Evolutionary conservation across 2,113 vertebrate genomes (phyloP).

Genomic region (Gallinago jamesoni): DNA sequence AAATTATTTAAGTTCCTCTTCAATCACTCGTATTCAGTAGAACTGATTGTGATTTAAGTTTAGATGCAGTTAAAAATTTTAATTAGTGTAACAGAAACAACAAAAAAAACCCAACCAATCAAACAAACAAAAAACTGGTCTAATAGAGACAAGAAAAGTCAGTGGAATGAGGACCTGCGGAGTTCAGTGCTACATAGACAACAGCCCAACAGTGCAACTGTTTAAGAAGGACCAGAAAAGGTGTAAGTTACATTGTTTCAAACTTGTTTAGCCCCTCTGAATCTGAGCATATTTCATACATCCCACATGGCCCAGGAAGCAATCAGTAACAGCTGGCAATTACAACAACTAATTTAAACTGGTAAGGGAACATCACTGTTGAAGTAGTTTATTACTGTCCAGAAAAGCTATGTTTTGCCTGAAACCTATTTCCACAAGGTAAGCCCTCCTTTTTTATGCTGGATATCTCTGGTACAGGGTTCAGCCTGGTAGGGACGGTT

Average conservation of each 20-base stretch:
- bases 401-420: not conserved
- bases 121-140: too few relatives aligned
- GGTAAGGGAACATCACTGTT: not conserved
- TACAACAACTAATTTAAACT: not conserved
- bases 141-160: not conserved
- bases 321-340: not conserved
- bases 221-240: not conserved
- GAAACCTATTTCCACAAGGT: not conserved
- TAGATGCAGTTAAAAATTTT: not conserved
- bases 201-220: not conserved
- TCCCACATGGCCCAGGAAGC: not conserved
- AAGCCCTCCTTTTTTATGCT: not conserved
- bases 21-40: not conserved
- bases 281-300: not conserved
- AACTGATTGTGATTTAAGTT: not conserved
- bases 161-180: not conserved
- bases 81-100: not conserved
- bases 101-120: not conserved
- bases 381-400: not conserved
- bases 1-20: not conserved
- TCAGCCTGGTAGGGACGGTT: not conserved
- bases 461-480: not conserved
- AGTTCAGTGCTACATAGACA: not conserved
- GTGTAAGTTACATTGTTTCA: not conserved
- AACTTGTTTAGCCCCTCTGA: not conserved